phyloP scores from a whole-genome alignment of 2,888 invertebrate species.

The Saturnia japonica region DNA sequence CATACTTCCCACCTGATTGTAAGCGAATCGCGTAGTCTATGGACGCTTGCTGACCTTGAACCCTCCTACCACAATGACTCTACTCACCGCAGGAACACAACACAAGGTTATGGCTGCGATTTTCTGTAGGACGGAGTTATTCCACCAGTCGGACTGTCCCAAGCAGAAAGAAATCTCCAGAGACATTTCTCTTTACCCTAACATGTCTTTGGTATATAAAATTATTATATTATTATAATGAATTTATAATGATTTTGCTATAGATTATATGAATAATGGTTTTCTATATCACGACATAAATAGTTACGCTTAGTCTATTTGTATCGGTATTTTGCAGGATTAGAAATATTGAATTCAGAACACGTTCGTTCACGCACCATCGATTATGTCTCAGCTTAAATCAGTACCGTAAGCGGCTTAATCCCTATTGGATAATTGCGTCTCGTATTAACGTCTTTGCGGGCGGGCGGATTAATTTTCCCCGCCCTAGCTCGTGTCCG shows the following conservation, averaged over 20 bases:
- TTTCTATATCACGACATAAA: neutral
- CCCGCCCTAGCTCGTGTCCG: constrained; percentile 48
- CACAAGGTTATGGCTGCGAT: too few relatives aligned
- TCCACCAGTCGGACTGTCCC: too few relatives aligned
- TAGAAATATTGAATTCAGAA: constrained; percentile 4
- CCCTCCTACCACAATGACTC: too few relatives aligned
- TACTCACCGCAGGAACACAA: too few relatives aligned
- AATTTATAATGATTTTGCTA: neutral
- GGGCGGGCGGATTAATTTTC: constrained; percentile 57
- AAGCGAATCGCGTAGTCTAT: too few relatives aligned
- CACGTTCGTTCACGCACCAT: constrained; percentile 10
- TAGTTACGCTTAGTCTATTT: neutral
- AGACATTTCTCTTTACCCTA: too few relatives aligned
- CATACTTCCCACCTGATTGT: too few relatives aligned
- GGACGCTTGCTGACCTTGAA: too few relatives aligned
- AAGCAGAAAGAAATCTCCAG: too few relatives aligned
- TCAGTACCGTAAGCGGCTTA: constrained; percentile 40
- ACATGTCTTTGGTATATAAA: too few relatives aligned
- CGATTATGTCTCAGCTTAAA: constrained; percentile 8
- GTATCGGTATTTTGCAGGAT: neutral
- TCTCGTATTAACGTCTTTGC: constrained; percentile 54
- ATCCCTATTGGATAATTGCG: constrained; percentile 63
- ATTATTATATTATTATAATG: too few relatives aligned
- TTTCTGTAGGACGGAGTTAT: too few relatives aligned
- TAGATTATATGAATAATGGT: neutral